These are phyloP conservation scores for Poecilia gillii DNA, from an alignment of 2,797 vertebrate species.

Conservation along the genomic window DNA sequence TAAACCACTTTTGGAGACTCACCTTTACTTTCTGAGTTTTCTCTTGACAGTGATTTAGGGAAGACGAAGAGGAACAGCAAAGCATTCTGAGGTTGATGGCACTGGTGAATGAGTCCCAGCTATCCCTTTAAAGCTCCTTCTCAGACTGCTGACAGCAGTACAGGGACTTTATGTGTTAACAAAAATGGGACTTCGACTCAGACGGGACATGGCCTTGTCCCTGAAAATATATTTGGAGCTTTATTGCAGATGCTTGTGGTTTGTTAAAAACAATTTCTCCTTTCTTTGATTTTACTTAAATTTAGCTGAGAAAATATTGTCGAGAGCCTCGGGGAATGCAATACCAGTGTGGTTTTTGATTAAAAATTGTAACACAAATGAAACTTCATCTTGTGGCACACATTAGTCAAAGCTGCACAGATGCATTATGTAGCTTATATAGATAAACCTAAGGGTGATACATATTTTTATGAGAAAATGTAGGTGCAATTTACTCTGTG, in stretches of 20 bases:
- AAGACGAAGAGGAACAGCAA: not conserved
- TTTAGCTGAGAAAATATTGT: not conserved
- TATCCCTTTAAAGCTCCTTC: not conserved
- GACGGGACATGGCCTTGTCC: not conserved
- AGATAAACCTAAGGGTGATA: not conserved
- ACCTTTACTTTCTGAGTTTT: not conserved
- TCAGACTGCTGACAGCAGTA: not conserved
- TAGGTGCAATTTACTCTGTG: not conserved
- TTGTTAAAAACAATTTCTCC: not conserved
- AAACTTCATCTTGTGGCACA: not conserved
- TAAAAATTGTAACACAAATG: not conserved
- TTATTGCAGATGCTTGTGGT: not conserved
- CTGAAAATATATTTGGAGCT: not conserved
- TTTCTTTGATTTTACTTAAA: not conserved
- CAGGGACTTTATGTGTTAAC: not conserved
- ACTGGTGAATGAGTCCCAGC: not conserved
- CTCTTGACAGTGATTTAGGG: not conserved
- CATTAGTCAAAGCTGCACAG: not conserved
- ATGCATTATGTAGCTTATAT: not conserved
- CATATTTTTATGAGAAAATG: not conserved
- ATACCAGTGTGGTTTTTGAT: not conserved
- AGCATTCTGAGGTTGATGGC: not conserved
- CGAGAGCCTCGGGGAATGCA: not conserved
- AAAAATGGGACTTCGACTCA: slow-evolving; percentile 1
- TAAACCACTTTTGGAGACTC: not conserved